Evolutionary conservation across 2,888 invertebrate genomes (phyloP), one percentile per base, ranked within the genome.

Genomic region (Cheiracanthium punctorium): DNA sequence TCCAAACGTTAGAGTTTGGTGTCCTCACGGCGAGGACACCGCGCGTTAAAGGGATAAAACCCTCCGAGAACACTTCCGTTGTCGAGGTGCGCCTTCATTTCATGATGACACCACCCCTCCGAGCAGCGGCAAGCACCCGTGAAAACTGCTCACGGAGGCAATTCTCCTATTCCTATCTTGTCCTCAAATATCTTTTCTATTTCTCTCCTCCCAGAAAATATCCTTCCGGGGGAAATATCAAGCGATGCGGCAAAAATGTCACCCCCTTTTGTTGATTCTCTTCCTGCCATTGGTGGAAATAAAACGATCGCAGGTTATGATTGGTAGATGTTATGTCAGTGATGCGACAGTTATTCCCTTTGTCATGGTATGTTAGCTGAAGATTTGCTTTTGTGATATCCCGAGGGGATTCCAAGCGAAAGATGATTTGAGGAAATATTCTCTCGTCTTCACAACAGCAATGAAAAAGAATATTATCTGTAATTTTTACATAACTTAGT

Each of bases 161-260:
- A 71, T 76, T 72, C 76, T 77, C 64, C 64, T 32, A 65, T 70
- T 28, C 65, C 76, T 82, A 76, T 71, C 82, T 82, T 82, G 82
- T 82, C 82, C 71, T 52, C 76, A 20, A 71, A 72, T 71, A 71
- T 82, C 76, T 82, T 82, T 77, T 72, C 82, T 82, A 82, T 82
- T 82, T 75, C 72, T 48, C 48, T 43, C 65, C 73, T 14, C 12
- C 33, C 41, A 58, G 20, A 33, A 58, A 32, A 43, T 43, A 28
- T 29, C 33, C 24, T n/a, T 43, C 30, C 8, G 33, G 12, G 70
- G 24, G 20, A 41, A 70, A 70, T 28, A 43, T 37, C 41, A 70
- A 69, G 69, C 70, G 75, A 82, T 82, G 82, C 82, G 70, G 75
- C 75, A 75, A 82, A 82, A 82, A 82, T 82, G 82, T 82, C 74